Percentiles rank a stretch among this genome's conserved stretches.
Evolutionary conservation across 1,140 invertebrate genomes (phyloP).

Genomic region (Thalassaphorura encarpata): DNA sequence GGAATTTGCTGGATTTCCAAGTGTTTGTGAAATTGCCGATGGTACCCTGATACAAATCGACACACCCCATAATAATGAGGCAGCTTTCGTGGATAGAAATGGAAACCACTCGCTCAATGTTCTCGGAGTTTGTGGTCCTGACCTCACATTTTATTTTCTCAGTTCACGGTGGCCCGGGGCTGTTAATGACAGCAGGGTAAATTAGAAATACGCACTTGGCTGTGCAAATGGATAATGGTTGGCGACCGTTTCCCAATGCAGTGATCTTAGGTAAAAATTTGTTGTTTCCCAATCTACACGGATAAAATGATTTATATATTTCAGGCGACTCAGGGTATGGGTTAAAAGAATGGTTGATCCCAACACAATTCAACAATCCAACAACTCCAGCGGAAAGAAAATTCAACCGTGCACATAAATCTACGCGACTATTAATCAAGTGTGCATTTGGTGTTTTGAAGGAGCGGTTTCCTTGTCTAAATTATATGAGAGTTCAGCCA

Average conservation of each 20-base stretch:
- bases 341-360: slow-evolving; percentile 27
- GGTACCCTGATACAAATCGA: slow-evolving; percentile 33
- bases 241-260: slow-evolving; percentile 18
- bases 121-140: slow-evolving; percentile 32
- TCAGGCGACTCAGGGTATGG: slow-evolving; percentile 25
- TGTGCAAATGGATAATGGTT: too few relatives aligned
- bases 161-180: slow-evolving; percentile 31
- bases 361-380: slow-evolving; percentile 12
- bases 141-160: slow-evolving; percentile 31
- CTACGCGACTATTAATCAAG: slow-evolving; percentile 31
- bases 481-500: slow-evolving; percentile 22
- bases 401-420: slow-evolving; percentile 20
- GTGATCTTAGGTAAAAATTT: slow-evolving; percentile 12
- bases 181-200: slow-evolving; percentile 33
- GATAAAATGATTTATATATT: neutral
- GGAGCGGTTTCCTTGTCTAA: slow-evolving; percentile 32
- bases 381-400: neutral
- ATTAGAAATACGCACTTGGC: slow-evolving; percentile 14
- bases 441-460: slow-evolving; percentile 30
- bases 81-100: slow-evolving; percentile 31
- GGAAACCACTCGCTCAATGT: slow-evolving; percentile 33
- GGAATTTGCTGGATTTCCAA: neutral
- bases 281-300: neutral
- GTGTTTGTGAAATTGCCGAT: slow-evolving; percentile 12
- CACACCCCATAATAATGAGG: slow-evolving; percentile 26